Evolutionary conservation across 1,140 invertebrate genomes (phyloP), one percentile per base, ranked within the genome.

Genomic region (Aphis craccivora): DNA sequence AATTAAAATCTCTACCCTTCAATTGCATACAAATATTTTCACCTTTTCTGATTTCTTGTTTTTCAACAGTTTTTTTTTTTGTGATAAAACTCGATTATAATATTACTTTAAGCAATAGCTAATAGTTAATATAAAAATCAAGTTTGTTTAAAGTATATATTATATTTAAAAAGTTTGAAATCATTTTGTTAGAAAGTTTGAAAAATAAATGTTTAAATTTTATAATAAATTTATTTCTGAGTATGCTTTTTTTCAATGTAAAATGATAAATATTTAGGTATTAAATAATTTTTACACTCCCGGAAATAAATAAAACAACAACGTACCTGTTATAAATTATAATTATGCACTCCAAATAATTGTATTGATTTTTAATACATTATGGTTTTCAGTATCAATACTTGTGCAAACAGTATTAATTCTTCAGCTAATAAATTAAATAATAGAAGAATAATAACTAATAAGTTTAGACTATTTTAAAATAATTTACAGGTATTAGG

Each of bases 141-240:
- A 40, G 37, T 40, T 40, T 40, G 8, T 11, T 55, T 25, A 55
- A 11, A 30, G 18, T n/a, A 18, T n/a, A 76, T 76, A 76, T 76
- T n/a, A n/a, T 67, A 67, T 67, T n/a, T 67, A 67, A 76, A 76
- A 76, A n/a, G 30, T n/a, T 76, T n/a, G n/a, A n/a, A n/a, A 76
- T 18, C n/a, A 18, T n/a, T n/a, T 2, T n/a, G 60, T 18, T 18
- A 76, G 14, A n/a, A 5, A 76, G 30, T n/a, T n/a, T 18, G 20
- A n/a, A 67, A 67, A 18, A 67, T 18, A 30, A 18, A 67, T 67
- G 60, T 67, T n/a, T 5, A 67, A n/a, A 76, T 76, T 18, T 76
- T 6, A n/a, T 76, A 18, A n/a, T n/a, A n/a, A 76, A 76, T 76
- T 76, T 76, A n/a, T n/a, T 76, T n/a, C 4, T n/a, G 14, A n/a